phyloP scores from a whole-genome alignment of 2,797 vertebrate species.

The Dryobates pubescens region DNA sequence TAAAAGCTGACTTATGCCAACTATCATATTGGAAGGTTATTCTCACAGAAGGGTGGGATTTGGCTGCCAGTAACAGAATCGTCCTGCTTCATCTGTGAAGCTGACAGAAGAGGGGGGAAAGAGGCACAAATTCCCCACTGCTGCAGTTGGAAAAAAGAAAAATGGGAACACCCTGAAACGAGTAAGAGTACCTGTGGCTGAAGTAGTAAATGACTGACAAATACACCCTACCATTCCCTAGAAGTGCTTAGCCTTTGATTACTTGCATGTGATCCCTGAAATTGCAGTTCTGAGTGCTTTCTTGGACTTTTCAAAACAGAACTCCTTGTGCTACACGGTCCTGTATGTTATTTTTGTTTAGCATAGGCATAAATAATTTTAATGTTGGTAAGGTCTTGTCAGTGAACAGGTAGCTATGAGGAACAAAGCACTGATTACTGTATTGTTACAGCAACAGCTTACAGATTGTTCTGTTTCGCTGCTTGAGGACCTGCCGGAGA shows the following conservation, averaged over 20 bases:
- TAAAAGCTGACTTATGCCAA: background rate
- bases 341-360: background rate
- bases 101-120: background rate
- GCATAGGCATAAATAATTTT: background rate
- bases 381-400: background rate
- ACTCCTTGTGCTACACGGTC: background rate
- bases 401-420: background rate
- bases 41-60: background rate
- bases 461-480: too few relatives aligned
- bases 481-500: background rate
- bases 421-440: too few relatives aligned
- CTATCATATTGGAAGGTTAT: background rate
- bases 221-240: background rate
- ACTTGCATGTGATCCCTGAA: background rate
- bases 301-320: background rate
- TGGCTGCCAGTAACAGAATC: background rate
- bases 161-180: rapidly evolving
- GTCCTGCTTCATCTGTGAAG: background rate
- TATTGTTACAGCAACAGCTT: background rate
- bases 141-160: background rate
- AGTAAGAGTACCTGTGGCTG: background rate
- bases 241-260: background rate
- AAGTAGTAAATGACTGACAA: background rate
- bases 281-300: background rate
- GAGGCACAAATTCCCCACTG: background rate